Conservation (phyloP, 1,140 invertebrate genomes). For the Aphelenchoides besseyi region DNA sequence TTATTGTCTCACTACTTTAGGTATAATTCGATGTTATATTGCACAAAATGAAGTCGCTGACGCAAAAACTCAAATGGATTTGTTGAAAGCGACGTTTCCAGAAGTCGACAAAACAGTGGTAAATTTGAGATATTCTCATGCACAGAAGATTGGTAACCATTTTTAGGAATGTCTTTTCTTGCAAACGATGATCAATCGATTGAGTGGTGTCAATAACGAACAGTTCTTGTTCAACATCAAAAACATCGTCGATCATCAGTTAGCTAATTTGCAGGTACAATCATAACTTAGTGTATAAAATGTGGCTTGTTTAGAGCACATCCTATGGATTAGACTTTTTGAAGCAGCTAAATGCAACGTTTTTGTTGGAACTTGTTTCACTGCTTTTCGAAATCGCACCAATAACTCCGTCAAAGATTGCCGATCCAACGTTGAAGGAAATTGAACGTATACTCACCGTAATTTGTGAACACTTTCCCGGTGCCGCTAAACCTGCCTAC, state of each 20-base stretch:
- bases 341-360: conserved; percentile 76
- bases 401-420: conserved; percentile 66
- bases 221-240: conserved; percentile 6
- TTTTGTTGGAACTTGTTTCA: conserved; percentile 75
- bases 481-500: conserved; percentile 71
- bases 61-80: conserved; percentile 41
- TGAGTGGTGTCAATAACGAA: conserved; percentile 6
- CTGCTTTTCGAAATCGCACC: conserved; percentile 76
- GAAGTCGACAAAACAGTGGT: conserved; percentile 35
- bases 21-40: conserved; percentile 40
- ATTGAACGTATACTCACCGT: conserved; percentile 73
- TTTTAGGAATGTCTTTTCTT: conserved; percentile 16
- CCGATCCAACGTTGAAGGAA: conserved; percentile 64
- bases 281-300: background rate
- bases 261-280: background rate
- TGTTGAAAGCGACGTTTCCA: conserved; percentile 34
- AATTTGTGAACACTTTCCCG: conserved; percentile 77
- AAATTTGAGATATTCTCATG: background rate
- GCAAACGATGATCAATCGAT: background rate
- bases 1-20: conserved; percentile 26
- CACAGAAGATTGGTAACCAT: conserved; percentile 23
- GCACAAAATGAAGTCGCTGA: conserved; percentile 31
- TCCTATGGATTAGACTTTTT: conserved; percentile 76
- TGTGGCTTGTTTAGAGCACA: conserved; percentile 64
- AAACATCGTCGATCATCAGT: conserved; percentile 19